These are phyloP conservation scores for Rhinogobius similis DNA, from an alignment of 2,113 vertebrate species.

Conservation along the genomic window DNA sequence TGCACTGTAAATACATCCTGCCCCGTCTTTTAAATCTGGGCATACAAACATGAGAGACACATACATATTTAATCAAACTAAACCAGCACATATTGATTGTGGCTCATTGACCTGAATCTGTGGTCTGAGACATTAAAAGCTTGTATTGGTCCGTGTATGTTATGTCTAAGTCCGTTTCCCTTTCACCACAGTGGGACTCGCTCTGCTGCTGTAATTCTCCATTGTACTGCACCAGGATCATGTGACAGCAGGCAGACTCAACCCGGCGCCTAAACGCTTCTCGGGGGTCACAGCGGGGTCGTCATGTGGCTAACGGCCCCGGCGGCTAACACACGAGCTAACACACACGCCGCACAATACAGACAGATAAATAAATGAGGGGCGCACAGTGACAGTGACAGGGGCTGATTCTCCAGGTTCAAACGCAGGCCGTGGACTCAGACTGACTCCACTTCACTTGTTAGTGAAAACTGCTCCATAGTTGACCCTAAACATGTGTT, in stretches of 20 bases:
- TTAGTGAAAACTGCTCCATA: too few relatives aligned
- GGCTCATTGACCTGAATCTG: slow-evolving; percentile 8
- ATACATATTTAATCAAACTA: slow-evolving; percentile 10
- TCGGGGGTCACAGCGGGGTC: slow-evolving; percentile 67
- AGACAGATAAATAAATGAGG: slow-evolving; percentile 19
- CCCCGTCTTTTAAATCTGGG: too few relatives aligned
- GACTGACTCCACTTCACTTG: neutral
- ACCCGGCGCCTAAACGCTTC: slow-evolving; percentile 71
- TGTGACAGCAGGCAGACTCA: slow-evolving; percentile 77
- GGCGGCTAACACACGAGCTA: slow-evolving; percentile 41
- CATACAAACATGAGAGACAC: neutral
- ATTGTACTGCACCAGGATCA: slow-evolving; percentile 73
- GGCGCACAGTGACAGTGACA: slow-evolving; percentile 10
- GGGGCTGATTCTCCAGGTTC: slow-evolving; percentile 1
- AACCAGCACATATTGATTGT: slow-evolving; percentile 12
- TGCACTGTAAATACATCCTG: too few relatives aligned
- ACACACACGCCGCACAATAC: slow-evolving; percentile 10
- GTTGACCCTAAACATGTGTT: too few relatives aligned
- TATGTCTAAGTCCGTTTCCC: slow-evolving; percentile 20
- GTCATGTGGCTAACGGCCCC: slow-evolving; percentile 66
- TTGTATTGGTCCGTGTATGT: slow-evolving; percentile 15
- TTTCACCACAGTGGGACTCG: neutral
- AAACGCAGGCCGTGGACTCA: slow-evolving; percentile 3
- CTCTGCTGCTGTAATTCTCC: slow-evolving; percentile 64
- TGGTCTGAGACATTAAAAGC: slow-evolving; percentile 3